These are phyloP conservation scores for Apteryx owenii DNA, from an alignment of 2,113 vertebrate genomes.

Conservation along the genomic window DNA sequence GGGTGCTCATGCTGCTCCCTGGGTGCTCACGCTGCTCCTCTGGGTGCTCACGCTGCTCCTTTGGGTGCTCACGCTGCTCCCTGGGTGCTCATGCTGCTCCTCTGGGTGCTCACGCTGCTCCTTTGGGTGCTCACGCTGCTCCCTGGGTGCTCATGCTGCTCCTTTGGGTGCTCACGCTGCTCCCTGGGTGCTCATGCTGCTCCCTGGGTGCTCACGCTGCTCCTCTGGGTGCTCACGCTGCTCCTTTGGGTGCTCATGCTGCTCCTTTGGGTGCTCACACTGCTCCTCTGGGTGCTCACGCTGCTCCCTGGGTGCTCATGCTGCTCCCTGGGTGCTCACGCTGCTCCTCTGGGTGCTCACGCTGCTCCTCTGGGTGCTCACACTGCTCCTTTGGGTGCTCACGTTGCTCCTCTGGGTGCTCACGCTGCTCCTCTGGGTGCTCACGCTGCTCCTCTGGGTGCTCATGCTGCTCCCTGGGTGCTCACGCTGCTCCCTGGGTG, in stretches of 20 bases:
- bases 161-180: neutral
- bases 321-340: fast-evolving
- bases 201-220: neutral
- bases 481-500: too few relatives aligned
- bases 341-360: neutral
- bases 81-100: neutral
- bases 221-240: too few relatives aligned
- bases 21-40: too few relatives aligned
- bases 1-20: too few relatives aligned
- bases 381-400: neutral
- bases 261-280: fast-evolving
- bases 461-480: too few relatives aligned
- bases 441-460: neutral
- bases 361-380: too few relatives aligned
- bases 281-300: neutral
- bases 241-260: fast-evolving
- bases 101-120: too few relatives aligned
- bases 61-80: fast-evolving
- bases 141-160: too few relatives aligned
- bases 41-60: too few relatives aligned
- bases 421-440: too few relatives aligned
- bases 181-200: too few relatives aligned
- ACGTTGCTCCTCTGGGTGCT: neutral
- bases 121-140: neutral
- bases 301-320: too few relatives aligned